phyloP scores from a whole-genome alignment of 92 coral and sea anemone genomes.

The Actinernus sp. region DNA sequence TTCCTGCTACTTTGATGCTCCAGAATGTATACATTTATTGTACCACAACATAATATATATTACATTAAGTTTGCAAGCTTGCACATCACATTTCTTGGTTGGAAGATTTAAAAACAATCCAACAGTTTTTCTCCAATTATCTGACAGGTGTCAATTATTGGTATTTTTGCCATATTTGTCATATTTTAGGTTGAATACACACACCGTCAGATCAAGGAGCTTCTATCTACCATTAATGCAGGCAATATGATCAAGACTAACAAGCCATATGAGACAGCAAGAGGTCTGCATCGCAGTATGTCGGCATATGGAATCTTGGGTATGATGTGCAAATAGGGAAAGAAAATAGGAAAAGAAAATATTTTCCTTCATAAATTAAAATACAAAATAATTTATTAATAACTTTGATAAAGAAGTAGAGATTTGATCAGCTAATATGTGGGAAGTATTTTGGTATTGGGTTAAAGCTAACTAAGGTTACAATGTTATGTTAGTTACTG shows the following conservation, averaged over 20 bases:
- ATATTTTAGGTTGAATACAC: slow-evolving; percentile 82
- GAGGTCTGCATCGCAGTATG: slow-evolving; percentile 86
- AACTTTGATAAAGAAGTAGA: too few relatives aligned
- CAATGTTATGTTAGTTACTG: too few relatives aligned
- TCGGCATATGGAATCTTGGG: slow-evolving; percentile 98
- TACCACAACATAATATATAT: neutral
- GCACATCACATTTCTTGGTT: neutral
- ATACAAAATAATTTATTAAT: too few relatives aligned
- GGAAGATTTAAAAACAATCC: neutral
- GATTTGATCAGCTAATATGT: too few relatives aligned
- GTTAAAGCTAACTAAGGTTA: too few relatives aligned
- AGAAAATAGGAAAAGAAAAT: too few relatives aligned
- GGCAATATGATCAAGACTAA: slow-evolving; percentile 85
- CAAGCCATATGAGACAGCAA: slow-evolving; percentile 80
- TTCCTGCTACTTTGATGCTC: too few relatives aligned
- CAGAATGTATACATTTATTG: too few relatives aligned
- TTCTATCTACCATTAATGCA: slow-evolving; percentile 93
- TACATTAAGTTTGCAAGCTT: neutral
- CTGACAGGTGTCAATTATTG: neutral
- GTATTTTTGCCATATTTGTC: neutral
- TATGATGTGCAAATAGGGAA: slow-evolving; percentile 18
- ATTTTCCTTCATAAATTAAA: too few relatives aligned
- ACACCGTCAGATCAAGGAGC: slow-evolving; percentile 84
- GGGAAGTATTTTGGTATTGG: too few relatives aligned
- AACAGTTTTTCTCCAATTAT: too few relatives aligned